Evolutionary conservation across 2,797 vertebrate genomes (phyloP).

Genomic region (Tapirus indicus): DNA sequence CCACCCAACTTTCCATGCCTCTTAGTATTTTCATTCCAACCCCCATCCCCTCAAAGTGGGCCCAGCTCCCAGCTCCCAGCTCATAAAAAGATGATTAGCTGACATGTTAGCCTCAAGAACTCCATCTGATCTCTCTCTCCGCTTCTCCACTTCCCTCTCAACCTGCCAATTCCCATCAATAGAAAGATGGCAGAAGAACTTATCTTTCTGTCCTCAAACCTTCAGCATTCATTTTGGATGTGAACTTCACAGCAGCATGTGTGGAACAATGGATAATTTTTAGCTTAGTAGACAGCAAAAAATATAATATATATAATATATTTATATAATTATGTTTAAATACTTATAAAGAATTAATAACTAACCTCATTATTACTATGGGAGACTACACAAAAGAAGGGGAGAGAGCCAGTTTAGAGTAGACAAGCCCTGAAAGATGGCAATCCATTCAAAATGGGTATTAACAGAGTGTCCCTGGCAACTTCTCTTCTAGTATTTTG

Average conservation of each 20-base stretch:
- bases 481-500: constrained; percentile 21
- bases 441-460: constrained; percentile 5
- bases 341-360: constrained; percentile 88
- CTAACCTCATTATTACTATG: constrained; percentile 85
- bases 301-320: constrained; percentile 90
- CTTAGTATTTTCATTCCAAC: not conserved
- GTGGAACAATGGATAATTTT: constrained; percentile 85
- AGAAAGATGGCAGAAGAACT: constrained; percentile 13
- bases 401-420: constrained; percentile 78
- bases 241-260: constrained; percentile 89
- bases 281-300: constrained; percentile 89
- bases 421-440: constrained; percentile 66
- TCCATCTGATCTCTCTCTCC: not conserved
- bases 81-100: not conserved
- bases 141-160: not conserved
- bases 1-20: not conserved
- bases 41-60: not conserved
- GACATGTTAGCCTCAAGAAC: not conserved
- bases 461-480: constrained; percentile 33
- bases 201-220: constrained; percentile 39
- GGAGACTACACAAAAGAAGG: constrained; percentile 84
- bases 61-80: not conserved
- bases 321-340: constrained; percentile 90
- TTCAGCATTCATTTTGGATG: constrained; percentile 58
- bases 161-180: not conserved